These are phyloP conservation scores for Galbula dea DNA, from an alignment of 2,113 vertebrate species.

Conservation along the genomic window DNA sequence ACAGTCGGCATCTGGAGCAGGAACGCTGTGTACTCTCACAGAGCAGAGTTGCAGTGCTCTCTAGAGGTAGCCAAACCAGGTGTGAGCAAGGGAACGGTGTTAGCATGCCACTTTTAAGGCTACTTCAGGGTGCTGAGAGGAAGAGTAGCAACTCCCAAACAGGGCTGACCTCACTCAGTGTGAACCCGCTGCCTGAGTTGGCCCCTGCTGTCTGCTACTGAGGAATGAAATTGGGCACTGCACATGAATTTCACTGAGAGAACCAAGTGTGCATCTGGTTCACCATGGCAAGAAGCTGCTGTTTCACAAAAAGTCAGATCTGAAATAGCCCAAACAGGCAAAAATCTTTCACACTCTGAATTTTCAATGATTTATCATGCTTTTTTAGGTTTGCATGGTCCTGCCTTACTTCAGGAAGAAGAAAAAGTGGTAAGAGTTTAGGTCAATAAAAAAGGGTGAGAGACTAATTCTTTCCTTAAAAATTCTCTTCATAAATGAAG, in stretches of 20 bases:
- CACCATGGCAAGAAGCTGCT: neutral
- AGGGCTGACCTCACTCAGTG: neutral
- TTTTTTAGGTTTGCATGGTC: neutral
- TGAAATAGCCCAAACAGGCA: neutral
- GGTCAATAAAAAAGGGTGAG: neutral
- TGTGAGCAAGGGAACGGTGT: neutral
- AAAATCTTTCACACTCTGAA: neutral
- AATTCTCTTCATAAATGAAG: neutral
- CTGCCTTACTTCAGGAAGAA: neutral
- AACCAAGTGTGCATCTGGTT: neutral
- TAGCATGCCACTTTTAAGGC: neutral
- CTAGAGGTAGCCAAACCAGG: neutral
- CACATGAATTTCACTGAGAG: neutral
- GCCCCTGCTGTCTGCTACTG: neutral
- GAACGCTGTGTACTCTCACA: accelerated
- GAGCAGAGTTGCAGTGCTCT: neutral
- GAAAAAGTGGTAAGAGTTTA: neutral
- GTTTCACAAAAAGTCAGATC: neutral
- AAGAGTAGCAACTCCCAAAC: neutral
- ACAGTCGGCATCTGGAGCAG: neutral
- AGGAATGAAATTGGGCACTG: neutral
- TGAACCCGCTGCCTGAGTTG: neutral
- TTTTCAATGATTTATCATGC: neutral
- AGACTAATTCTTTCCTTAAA: neutral
- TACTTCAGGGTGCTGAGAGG: neutral